Evolutionary conservation across 1,140 invertebrate genomes (phyloP), one percentile per base, ranked within the genome.

Genomic region (Drosophila nannoptera): DNA sequence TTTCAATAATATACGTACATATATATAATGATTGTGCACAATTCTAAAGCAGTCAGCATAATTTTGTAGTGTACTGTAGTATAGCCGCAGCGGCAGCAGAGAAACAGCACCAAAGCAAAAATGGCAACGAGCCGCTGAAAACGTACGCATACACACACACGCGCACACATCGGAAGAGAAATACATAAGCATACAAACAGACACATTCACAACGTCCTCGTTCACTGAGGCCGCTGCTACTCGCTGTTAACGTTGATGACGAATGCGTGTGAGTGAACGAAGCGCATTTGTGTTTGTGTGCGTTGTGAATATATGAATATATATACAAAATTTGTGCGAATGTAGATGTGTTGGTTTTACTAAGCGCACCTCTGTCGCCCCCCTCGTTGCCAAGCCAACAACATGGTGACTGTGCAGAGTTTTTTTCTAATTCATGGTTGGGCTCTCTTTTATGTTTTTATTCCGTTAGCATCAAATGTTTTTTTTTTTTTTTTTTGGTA

Each of bases 181-280:
- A 43, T 45, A 60, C 8, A 52, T 33, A 52, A 29, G 35, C 31
- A 38, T 43, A 52, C 56, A 60, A 35, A 76, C 63, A 68, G 32
- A 59, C 59, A 77, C 73, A 71, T 52, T 62, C 66, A 55, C 58
- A 43, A 56, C 69, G 73, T 73, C 77, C 73, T 69, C 65, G 73
- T 76, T 67, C 72, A 69, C 40, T 78, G 75, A 59, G 62, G 63
- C 66, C 59, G 75, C 68, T 58, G 61, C 33, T 43, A 67, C 53
- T 72, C 63, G 69, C 72, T 77, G 69, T 65, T 77, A 65, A 67
- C 77, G 64, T 72, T 69, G 77, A 80, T 80, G 74, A 76, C 77
- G 72, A 72, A 80, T 80, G 56, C 63, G 75, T 77, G 73, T 77
- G 74, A 77, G 75, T 72, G 68, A 72, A 68, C 65, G 52, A 29